Evolutionary conservation across 2,888 invertebrate genomes (phyloP).

Genomic region (Apodemia hepburni): DNA sequence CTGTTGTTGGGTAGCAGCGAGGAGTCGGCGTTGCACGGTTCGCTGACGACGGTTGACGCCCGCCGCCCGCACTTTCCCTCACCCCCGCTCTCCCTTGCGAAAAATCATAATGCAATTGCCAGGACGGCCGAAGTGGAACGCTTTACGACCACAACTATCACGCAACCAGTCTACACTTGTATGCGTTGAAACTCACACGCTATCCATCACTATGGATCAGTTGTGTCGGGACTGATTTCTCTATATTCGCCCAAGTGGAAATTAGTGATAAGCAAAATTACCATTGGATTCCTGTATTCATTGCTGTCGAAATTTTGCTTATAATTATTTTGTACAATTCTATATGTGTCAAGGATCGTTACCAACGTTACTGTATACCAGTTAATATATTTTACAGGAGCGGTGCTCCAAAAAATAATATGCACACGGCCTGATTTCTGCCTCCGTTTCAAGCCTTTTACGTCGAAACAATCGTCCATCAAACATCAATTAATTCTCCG

Average conservation of each 20-base stretch:
- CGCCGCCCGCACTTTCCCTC: conserved; percentile 45
- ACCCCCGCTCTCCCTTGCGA: conserved; percentile 73
- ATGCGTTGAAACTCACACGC: conserved; percentile 77
- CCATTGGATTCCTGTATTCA: conserved; percentile 69
- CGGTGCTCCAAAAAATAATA: conserved; percentile 28
- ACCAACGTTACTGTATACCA: not conserved
- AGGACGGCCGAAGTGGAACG: conserved; percentile 77
- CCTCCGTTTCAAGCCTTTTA: conserved; percentile 56
- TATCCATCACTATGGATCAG: conserved; percentile 74
- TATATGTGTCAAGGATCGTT: not conserved
- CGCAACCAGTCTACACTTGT: conserved; percentile 76
- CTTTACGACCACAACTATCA: conserved; percentile 65
- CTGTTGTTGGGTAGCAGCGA: conserved; percentile 35
- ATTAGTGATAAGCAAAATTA: conserved; percentile 56
- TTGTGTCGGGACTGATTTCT: conserved; percentile 71
- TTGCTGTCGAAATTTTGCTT: conserved; percentile 62
- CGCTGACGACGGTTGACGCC: conserved; percentile 58
- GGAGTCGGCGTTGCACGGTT: conserved; percentile 72
- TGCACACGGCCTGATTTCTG: conserved; percentile 42
- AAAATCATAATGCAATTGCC: conserved; percentile 79
- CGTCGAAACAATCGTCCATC: conserved; percentile 67
- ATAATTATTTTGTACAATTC: conserved; percentile 15
- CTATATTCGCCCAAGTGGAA: conserved; percentile 58
- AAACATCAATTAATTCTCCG: conserved; percentile 70
- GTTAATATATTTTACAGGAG: not conserved